These are phyloP conservation scores for Hemichromis elongatus DNA, from an alignment of 2,113 vertebrate species.

Conservation along the genomic window DNA sequence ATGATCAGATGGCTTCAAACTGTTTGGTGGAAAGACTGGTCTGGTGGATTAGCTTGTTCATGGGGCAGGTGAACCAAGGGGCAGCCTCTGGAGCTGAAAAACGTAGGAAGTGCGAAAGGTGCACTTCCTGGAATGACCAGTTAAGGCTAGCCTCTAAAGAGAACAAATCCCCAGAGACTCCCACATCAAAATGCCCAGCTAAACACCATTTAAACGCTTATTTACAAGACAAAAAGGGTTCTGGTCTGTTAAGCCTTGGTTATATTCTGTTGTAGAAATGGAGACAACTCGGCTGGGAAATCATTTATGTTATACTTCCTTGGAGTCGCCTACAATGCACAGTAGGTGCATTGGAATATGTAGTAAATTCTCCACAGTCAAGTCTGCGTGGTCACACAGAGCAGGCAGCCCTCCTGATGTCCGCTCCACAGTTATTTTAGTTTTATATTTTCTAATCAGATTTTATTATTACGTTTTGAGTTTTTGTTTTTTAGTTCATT, in stretches of 20 bases:
- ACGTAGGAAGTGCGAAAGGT: background rate
- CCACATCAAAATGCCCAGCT: background rate
- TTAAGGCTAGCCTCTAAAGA: background rate
- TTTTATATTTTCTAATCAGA: background rate
- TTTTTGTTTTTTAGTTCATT: background rate
- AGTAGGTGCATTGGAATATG: background rate
- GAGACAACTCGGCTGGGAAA: background rate
- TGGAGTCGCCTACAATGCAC: background rate
- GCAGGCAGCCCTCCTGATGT: background rate
- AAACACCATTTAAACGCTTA: background rate
- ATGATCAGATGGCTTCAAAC: too few relatives aligned
- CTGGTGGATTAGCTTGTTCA: background rate
- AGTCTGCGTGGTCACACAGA: background rate
- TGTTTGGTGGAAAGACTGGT: background rate
- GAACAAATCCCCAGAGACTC: fast-evolving
- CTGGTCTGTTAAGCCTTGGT: background rate
- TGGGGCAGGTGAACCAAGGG: background rate
- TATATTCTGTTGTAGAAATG: background rate
- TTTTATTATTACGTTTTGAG: too few relatives aligned
- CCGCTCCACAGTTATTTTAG: background rate
- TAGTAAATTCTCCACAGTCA: background rate
- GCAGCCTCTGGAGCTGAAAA: fast-evolving
- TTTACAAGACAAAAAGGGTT: background rate
- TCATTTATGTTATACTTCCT: background rate
- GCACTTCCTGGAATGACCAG: background rate